Base-by-base conservation (phyloP, 1,140 invertebrate genomes). In the Drosophila paulistorum region DNA sequence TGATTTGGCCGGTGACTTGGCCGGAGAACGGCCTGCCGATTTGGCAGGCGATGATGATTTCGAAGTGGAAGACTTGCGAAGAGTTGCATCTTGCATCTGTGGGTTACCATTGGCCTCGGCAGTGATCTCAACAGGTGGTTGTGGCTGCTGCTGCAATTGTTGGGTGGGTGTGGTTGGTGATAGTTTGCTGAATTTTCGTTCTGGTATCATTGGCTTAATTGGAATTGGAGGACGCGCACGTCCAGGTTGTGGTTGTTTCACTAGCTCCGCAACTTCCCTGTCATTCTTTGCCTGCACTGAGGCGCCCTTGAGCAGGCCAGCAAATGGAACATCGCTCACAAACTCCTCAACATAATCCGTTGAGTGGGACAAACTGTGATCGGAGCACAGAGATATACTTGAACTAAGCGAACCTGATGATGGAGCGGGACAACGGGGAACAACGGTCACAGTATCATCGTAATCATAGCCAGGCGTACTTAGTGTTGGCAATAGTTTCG, bases 261-360 rank as follows among this genome's bases (percentile, higher is more conserved):
- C 71, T 64, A 63, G 68, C 67, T 71, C 91, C 87, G 45, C 92
- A 60, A 67, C 42, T n/a, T 26, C 73, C 74, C 77, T 92, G 30
- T 45, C 74, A 68, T 72, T 81, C 6, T 72, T 74, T 23, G 74
- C 65, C 13, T 76, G 74, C 7, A 23, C 9, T 1, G 95, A 95
- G 42, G 96, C 96, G 76, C 96, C 96, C 92, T 96, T 96, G 87
- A 96, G 94, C 73, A 97, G 93, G 91, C 96, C 97, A 92, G 96
- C 96, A 93, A 97, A 98, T 63, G 97, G 96, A 64, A 95, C 95
- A 90, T 97, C 96, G 65, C 96, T 95, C 64, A 96, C 94, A 91
- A 95, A 97, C 92, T 97, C 96, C 93, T 97, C 96, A 55, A 97
- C 96, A 86, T 94, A 95, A 92, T 97, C 96, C 85, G 96, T 96